Base-by-base conservation (phyloP, 2,113 vertebrate species). In the Corythornis vintsioides region DNA sequence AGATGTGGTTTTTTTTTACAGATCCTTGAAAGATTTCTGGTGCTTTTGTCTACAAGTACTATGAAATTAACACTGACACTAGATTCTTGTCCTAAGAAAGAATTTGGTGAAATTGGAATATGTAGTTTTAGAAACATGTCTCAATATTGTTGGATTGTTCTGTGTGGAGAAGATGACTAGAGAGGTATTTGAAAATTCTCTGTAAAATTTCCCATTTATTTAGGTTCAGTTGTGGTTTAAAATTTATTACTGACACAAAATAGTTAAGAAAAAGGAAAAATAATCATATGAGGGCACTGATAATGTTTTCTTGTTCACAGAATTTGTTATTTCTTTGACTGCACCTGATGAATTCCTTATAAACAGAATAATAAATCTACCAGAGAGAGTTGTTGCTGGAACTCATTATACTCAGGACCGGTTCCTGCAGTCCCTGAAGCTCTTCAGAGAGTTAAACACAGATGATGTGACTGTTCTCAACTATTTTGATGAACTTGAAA, bases 401-500 rank as follows among this genome's bases (percentile, higher is more conserved):
- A 98, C 97, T 25, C 96, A 96, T 89, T 99, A 98, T 38, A 93
- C 96, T 42, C 98, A 98, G 69, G 97, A 98, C 17, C 80, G 55
- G n/a, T 99, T 99, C 88, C 97, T 97, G 25, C 96, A 61, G 3
- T 57, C 77, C 8, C 97, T 99, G 56, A 94, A 84, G 63, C 81
- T 24, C 65, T 99, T 98, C 95, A 97, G 98, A 57, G 97, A 98
- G 56, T 89, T 79, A 59, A 98, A 98, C 29, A 73, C 89, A 0
- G 97, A 98, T 4, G 98, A 99, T 3, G 96, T 97, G 19, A 98
- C 97, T 0, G 97, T 98, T 50, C 88, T 98, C 63, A 98, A 98
- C 97, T 99, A 98, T 90, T 99, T 99, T 78, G 98, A 98, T 14
- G 98, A 99, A 83, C 93, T 98, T 56, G 98, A 98, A 92, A 94